Evolutionary conservation across 2,888 invertebrate species (phyloP).

Genomic region (Campoplex capitator): DNA sequence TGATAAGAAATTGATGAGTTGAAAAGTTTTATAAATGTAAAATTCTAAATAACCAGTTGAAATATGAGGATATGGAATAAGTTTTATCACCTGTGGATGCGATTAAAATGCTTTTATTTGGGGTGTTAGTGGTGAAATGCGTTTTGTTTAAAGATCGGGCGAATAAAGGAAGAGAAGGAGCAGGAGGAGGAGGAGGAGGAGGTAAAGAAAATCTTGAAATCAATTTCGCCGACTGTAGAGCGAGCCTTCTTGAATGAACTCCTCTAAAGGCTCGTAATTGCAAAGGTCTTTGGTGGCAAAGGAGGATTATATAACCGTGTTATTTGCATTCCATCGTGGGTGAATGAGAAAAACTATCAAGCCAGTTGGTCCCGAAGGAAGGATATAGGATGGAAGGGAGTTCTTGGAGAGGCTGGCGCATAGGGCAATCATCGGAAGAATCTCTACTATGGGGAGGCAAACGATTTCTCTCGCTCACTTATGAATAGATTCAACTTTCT

Average conservation of each 20-base stretch:
- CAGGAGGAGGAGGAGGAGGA: not conserved
- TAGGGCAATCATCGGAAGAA: constrained; percentile 54
- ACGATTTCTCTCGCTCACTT: constrained; percentile 52
- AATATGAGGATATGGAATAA: not conserved
- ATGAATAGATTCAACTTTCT: constrained; percentile 56
- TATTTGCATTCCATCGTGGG: constrained; percentile 54
- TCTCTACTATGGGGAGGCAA: constrained; percentile 33
- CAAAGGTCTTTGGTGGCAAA: constrained; percentile 36
- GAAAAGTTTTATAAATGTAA: not conserved
- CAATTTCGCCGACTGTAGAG: constrained; percentile 27
- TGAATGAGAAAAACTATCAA: constrained; percentile 29
- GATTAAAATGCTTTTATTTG: not conserved
- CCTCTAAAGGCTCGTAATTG: constrained; percentile 44
- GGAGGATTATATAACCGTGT: constrained; percentile 17
- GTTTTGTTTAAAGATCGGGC: not conserved
- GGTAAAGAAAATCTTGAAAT: constrained; percentile 31
- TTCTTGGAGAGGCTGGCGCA: constrained; percentile 27
- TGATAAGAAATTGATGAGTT: not conserved
- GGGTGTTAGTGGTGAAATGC: not conserved
- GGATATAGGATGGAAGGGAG: constrained; percentile 1
- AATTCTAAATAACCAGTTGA: not conserved
- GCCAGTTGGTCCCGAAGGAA: constrained; percentile 29
- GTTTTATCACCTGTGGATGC: not conserved
- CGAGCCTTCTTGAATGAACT: constrained; percentile 16
- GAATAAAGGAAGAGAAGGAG: not conserved